Evolutionary conservation across 2,113 vertebrate species (phyloP).

Genomic region (Riparia riparia): DNA sequence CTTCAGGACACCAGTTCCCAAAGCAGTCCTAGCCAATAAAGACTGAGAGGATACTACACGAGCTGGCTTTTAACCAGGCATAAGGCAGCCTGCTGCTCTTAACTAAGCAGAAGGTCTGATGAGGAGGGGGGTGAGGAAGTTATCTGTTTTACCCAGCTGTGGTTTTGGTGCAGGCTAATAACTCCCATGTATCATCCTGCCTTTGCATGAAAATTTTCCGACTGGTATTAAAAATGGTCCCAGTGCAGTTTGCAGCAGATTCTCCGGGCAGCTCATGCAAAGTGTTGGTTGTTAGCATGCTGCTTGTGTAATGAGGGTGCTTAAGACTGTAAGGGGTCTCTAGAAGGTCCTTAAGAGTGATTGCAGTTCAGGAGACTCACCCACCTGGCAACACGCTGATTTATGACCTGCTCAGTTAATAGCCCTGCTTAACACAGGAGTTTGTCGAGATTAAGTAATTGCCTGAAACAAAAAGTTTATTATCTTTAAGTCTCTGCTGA

Average conservation of each 20-base stretch:
- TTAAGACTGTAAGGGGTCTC: slow-evolving; percentile 83
- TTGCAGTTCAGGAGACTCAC: slow-evolving; percentile 84
- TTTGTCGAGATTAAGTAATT: slow-evolving; percentile 90
- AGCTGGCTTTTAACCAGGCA: slow-evolving; percentile 25
- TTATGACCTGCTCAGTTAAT: slow-evolving; percentile 85
- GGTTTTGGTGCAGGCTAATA: slow-evolving; percentile 79
- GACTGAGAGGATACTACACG: background rate
- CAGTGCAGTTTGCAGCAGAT: slow-evolving; percentile 34
- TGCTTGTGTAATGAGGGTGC: slow-evolving; percentile 85
- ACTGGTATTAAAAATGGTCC: slow-evolving; percentile 77
- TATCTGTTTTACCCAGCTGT: slow-evolving; percentile 81
- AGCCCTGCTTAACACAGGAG: slow-evolving; percentile 83
- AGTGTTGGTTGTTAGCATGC: slow-evolving; percentile 80
- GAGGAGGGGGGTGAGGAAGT: slow-evolving; percentile 61
- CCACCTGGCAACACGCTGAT: slow-evolving; percentile 84
- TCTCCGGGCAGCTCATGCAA: slow-evolving; percentile 34
- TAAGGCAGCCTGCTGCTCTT: background rate
- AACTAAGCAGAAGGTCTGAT: slow-evolving; percentile 10
- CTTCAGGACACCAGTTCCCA: background rate
- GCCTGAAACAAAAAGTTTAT: slow-evolving; percentile 87
- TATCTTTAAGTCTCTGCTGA: slow-evolving; percentile 83
- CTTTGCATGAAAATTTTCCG: slow-evolving; percentile 67
- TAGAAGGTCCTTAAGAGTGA: slow-evolving; percentile 80
- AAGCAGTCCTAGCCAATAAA: background rate
- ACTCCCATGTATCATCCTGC: slow-evolving; percentile 85